Evolutionary conservation across 2,797 vertebrate species (phyloP), one percentile per base, ranked within the genome.

Genomic region (Strix occidentalis): DNA sequence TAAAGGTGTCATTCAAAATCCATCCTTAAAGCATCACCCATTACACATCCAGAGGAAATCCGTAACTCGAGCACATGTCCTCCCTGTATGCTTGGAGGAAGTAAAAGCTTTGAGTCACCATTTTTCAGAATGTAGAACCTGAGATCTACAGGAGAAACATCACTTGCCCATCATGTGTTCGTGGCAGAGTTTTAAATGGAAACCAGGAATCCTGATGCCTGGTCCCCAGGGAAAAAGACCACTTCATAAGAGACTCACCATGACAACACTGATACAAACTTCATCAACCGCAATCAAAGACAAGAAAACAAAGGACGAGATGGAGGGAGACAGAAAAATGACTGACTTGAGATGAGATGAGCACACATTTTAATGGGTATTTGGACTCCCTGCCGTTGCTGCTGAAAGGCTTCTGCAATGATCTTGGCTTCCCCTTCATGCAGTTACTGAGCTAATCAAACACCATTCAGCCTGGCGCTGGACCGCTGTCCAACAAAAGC

Each of bases 301-400:
- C 64, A 87, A 45, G 48, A 71, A 92, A 96, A 94, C 83, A 95
- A 96, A 92, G 88, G 68, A 85, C 1, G 41, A 87, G 63, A 71
- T 1, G 8, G 77, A 72, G n/a, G 45, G 57, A 91, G 53, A 91
- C 60, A 57, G 71, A 82, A 75, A 96, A 97, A 69, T n/a, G 31
- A 77, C 74, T 64, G 80, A 68, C 71, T 71, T 0, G 17, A 82
- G 82, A 81, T n/a, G 84, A 91, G 79, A 56, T 4, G 46, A 92
- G 71, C 86, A 83, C 94, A 96, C 78, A 45, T 85, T 95, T 95
- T 94, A 96, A 97, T 95, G 92, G 84, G 68, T 57, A 92, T 95
- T 84, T 87, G 87, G 90, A 57, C 86, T 96, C 95, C 95, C 90
- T 0, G 4, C 82, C 92, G 96, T 12, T 84, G 74, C 75, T 89